These are phyloP conservation scores for Eupeodes luniger DNA, from an alignment of 2,888 invertebrate genomes.

Conservation along the genomic window DNA sequence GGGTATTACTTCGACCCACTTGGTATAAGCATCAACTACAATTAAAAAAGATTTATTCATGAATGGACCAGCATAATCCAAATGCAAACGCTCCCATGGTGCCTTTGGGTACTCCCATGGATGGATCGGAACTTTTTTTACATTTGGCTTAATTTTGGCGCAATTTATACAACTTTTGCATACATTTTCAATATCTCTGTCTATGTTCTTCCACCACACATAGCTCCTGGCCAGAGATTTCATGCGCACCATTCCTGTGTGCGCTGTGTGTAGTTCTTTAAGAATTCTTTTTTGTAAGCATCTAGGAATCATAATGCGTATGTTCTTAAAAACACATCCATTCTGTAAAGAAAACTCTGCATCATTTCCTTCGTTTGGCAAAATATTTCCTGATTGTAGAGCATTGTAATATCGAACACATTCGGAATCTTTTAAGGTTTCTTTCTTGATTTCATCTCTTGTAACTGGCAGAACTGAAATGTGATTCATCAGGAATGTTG, in stretches of 20 bases:
- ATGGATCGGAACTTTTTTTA: background rate
- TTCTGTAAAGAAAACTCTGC: constrained; percentile 34
- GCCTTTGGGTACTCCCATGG: background rate
- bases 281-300: constrained; percentile 43
- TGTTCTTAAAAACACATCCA: constrained; percentile 41
- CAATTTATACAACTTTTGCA: constrained; percentile 32
- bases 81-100: constrained; percentile 28
- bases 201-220: constrained; percentile 4
- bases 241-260: background rate
- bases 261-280: constrained; percentile 40
- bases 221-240: background rate
- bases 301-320: constrained; percentile 52
- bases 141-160: constrained; percentile 24
- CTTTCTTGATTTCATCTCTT: constrained; percentile 23
- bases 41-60: constrained; percentile 27
- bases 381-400: constrained; percentile 12
- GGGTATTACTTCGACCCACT: constrained; percentile 52
- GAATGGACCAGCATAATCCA: constrained; percentile 35
- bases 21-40: constrained; percentile 46
- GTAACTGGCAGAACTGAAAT: constrained; percentile 7
- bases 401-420: constrained; percentile 37
- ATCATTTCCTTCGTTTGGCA: constrained; percentile 16
- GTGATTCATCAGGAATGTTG: background rate
- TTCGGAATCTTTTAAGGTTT: constrained; percentile 27
- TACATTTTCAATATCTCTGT: constrained; percentile 45